Conservation (phyloP, 2,113 vertebrate genomes). For the Thermophis baileyi region DNA sequence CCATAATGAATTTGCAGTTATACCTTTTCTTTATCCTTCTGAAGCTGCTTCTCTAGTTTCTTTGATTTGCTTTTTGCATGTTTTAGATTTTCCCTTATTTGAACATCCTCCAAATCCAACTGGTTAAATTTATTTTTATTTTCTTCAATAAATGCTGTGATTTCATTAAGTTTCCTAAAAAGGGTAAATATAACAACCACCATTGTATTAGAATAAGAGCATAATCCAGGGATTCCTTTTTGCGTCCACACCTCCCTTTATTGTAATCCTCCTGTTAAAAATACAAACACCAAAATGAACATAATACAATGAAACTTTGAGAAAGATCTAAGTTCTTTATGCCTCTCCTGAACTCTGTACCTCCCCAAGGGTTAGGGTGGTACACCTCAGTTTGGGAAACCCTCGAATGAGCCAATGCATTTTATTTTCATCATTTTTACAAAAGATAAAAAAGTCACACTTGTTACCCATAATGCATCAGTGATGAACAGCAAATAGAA, state of each 20-base stretch:
- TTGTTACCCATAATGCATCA: not conserved
- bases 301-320: not conserved
- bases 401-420: not conserved
- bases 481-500: not conserved
- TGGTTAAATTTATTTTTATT: constrained; percentile 91
- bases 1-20: not conserved
- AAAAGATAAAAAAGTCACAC: not conserved
- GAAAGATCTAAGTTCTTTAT: not conserved
- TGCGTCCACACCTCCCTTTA: not conserved
- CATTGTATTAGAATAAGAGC: constrained; percentile 4
- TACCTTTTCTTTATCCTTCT: constrained; percentile 95
- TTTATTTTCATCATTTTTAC: not conserved
- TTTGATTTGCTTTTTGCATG: constrained; percentile 86
- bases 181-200: constrained; percentile 24
- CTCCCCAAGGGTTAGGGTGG: not conserved
- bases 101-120: constrained; percentile 92
- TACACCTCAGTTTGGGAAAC: not conserved
- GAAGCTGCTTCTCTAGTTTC: constrained; percentile 89
- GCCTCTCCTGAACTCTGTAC: not conserved
- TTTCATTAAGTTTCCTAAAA: constrained; percentile 83
- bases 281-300: not conserved
- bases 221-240: not conserved
- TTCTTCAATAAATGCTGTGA: constrained; percentile 82
- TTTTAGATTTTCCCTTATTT: constrained; percentile 92
- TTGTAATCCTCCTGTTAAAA: not conserved